These are phyloP conservation scores for Falcunculus frontatus DNA, from an alignment of 2,113 vertebrate species.

Conservation along the genomic window DNA sequence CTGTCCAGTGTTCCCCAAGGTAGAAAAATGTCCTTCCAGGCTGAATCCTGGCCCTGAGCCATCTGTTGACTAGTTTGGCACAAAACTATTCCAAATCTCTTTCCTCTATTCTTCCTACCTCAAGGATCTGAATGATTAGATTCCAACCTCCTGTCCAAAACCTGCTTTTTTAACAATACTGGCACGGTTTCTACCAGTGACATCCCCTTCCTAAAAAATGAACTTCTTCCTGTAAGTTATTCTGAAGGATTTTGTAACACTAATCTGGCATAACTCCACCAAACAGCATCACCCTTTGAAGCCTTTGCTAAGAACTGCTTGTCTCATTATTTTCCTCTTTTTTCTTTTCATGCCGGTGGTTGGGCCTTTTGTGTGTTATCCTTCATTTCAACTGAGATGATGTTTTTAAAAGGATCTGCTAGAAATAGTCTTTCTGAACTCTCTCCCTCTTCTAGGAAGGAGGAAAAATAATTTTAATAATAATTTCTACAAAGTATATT, in stretches of 20 bases:
- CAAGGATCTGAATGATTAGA: background rate
- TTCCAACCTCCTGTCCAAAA: background rate
- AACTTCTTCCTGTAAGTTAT: background rate
- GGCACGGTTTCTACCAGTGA: background rate
- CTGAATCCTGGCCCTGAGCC: background rate
- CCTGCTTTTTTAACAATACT: background rate
- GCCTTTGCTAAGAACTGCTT: background rate
- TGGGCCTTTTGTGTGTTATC: background rate
- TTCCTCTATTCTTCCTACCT: background rate
- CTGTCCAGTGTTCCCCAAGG: background rate
- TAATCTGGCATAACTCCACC: background rate
- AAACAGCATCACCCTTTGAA: background rate
- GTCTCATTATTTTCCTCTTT: background rate
- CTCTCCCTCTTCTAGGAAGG: background rate
- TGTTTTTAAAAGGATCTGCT: background rate
- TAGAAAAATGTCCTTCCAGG: background rate
- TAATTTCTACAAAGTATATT: background rate
- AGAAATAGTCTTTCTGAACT: background rate
- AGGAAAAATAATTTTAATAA: background rate
- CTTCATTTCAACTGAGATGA: background rate
- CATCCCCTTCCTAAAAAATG: background rate
- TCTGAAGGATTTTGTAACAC: background rate
- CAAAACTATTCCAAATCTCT: background rate
- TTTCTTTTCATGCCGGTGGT: background rate
- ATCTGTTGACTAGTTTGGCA: background rate